Evolutionary conservation across 2,888 invertebrate genomes (phyloP), one percentile per base, ranked within the genome.

Genomic region (Mallateleia sp.): DNA sequence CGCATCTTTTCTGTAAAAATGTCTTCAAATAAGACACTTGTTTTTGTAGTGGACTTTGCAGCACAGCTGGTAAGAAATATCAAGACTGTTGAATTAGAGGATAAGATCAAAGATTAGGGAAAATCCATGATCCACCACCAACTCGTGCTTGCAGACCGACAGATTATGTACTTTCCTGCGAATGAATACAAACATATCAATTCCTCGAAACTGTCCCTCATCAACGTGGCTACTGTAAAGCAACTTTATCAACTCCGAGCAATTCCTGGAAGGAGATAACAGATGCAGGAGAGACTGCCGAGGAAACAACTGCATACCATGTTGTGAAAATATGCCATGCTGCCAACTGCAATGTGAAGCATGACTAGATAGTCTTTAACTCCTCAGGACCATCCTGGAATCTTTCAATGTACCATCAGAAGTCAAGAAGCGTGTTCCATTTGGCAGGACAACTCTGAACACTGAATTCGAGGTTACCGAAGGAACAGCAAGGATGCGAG

Each of bases 211-310:
- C 45, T 64, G 62, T 64, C 62, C 0, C 14, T 66, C 0, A 47
- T 66, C 0, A 66, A 66, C 32, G 66, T 42, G n/a, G 60, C 74
- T n/a, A 60, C 60, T 15, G 60, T 50, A 60, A 60, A 74, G 15
- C 60, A 74, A 22, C 58, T 72, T 9, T 47, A 72, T 47, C 22
- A 18, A 2, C 42, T 71, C 9, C 34, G 11, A 3, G 69, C 69
- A 4, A 42, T 56, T 5, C 69, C 69, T n/a, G 69, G 67, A 34
- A 69, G 32, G 7, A 20, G 52, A 9, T 11, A n/a, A 34, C 3
- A 42, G n/a, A 11, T 72, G 72, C 24, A 28, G 72, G 7, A 56
- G 20, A 24, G 72, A n/a, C n/a, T 72, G 72, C 47, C 28, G 0
- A 7, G 58, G 2, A 14, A 45, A 45, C 15, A 45, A 72, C 58